A percentile compares a stretch with the other conserved stretches of the same genome.
These are phyloP conservation scores for Drosophila tani DNA, from an alignment of 1,140 invertebrate species.

Conservation along the genomic window DNA sequence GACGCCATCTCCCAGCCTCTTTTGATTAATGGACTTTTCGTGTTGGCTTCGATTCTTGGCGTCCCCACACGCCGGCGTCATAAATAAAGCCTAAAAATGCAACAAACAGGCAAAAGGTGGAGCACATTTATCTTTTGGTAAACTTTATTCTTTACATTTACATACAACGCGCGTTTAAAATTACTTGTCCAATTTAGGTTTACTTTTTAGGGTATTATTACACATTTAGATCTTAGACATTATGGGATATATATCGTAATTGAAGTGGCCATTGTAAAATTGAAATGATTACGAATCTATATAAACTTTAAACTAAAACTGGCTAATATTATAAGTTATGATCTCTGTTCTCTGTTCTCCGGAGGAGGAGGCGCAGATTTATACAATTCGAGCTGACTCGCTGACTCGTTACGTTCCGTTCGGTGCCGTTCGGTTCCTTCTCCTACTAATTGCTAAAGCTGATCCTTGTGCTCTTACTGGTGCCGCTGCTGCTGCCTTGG, in stretches of 20 bases:
- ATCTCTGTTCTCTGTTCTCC: slow-evolving; percentile 26
- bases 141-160: slow-evolving; percentile 82
- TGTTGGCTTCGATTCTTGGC: slow-evolving; percentile 51
- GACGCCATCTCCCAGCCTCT: slow-evolving; percentile 39
- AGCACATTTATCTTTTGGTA: slow-evolving; percentile 79
- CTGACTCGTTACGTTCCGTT: slow-evolving; percentile 8
- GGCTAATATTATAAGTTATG: slow-evolving; percentile 72
- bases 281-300: slow-evolving; percentile 47
- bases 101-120: slow-evolving; percentile 61
- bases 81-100: slow-evolving; percentile 65
- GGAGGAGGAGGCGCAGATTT: not conserved
- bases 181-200: slow-evolving; percentile 63
- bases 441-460: slow-evolving; percentile 17
- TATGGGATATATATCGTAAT: slow-evolving; percentile 26
- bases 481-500: slow-evolving; percentile 17
- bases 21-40: slow-evolving; percentile 72
- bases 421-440: not conserved
- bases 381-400: slow-evolving; percentile 40
- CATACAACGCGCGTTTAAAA: slow-evolving; percentile 65
- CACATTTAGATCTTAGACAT: slow-evolving; percentile 15
- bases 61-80: slow-evolving; percentile 29
- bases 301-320: slow-evolving; percentile 73
- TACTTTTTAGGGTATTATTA: slow-evolving; percentile 46
- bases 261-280: slow-evolving; percentile 13
- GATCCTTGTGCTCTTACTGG: slow-evolving; percentile 23